Evolutionary conservation across 2,113 vertebrate species (phyloP), one percentile per base, ranked within the genome.

Genomic region (Carettochelys insculpta): DNA sequence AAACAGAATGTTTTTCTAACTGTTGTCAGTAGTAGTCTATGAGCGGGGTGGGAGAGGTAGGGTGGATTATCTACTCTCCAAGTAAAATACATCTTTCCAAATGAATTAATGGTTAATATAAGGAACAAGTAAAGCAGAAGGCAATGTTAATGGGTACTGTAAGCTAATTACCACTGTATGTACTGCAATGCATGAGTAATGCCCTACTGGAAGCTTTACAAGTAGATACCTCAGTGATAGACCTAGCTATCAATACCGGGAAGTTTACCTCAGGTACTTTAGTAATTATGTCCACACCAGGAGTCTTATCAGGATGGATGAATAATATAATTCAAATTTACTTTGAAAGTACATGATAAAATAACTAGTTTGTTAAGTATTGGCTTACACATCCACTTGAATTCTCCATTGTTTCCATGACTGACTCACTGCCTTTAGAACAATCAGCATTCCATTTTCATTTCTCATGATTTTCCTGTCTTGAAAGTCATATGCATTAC

Each of bases 311-410:
- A 75, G 87, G 29, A 43, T 14, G 34, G 83, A 25, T 58, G 34
- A 76, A 38, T 52, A 82, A 16, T 71, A 29, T 86, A 45, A 90
- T 54, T 92, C 41, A 90, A 82, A 86, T 82, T 91, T 90, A 47
- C 77, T 93, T 92, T 77, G 91, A 29, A 92, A 80, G 51, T 73
- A n/a, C 80, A 77, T 75, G 22, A 87, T 84, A 95, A 68, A 88
- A 52, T 38, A 93, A 0, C 65, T 13, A n/a, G 25, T 58, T 77
- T 47, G 12, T 87, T 71, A 50, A 82, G 78, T 38, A 16, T 52
- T 80, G 2, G 13, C 41, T 90, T 87, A 88, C 47, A 38, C 10
- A 88, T 78, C 11, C 8, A 84, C 24, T 34, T 38, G 1, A 89
- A 82, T 86, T 77, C 78, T 31, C 45, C 75, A 53, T 25, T 75